Percentiles rank a stretch among this genome's conserved stretches.
phyloP scores from a whole-genome alignment of 2,888 invertebrate species.

The Glyphotaelius pellucidus region DNA sequence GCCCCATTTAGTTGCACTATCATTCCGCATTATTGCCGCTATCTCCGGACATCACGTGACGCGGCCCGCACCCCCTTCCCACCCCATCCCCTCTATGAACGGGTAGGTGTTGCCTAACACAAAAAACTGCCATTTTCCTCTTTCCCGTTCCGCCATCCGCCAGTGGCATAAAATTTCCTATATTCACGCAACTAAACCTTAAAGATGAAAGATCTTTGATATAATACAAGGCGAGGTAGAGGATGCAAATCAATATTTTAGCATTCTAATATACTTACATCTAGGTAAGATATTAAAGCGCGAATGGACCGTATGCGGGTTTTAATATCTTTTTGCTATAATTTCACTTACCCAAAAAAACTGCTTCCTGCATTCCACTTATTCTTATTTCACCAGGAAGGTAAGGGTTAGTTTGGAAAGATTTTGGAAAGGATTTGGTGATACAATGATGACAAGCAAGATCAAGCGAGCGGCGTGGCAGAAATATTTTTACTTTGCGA shows the following conservation, averaged over 20 bases:
- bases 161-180: conserved; percentile 36
- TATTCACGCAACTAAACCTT: conserved; percentile 15
- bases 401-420: too few species aligned
- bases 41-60: conserved; percentile 30
- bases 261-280: too few species aligned
- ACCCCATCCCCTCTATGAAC: not conserved
- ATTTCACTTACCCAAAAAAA: too few species aligned
- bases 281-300: too few species aligned
- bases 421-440: too few species aligned
- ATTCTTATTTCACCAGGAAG: too few species aligned
- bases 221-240: not conserved
- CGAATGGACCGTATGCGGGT: too few species aligned
- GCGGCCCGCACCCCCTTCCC: not conserved
- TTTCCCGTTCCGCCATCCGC: not conserved
- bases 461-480: too few species aligned
- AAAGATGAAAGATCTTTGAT: not conserved
- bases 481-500: too few species aligned
- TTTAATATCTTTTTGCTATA: too few species aligned
- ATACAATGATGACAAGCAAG: too few species aligned
- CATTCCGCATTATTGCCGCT: conserved; percentile 18
- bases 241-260: not conserved
- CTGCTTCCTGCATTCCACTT: too few species aligned
- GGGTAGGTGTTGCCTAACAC: not conserved
- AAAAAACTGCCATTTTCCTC: conserved; percentile 12
- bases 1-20: conserved; percentile 26